Percentiles rank a stretch among this genome's conserved stretches.
phyloP scores from a whole-genome alignment of 2,113 vertebrate species.

The Mesembrinibis cayennensis region DNA sequence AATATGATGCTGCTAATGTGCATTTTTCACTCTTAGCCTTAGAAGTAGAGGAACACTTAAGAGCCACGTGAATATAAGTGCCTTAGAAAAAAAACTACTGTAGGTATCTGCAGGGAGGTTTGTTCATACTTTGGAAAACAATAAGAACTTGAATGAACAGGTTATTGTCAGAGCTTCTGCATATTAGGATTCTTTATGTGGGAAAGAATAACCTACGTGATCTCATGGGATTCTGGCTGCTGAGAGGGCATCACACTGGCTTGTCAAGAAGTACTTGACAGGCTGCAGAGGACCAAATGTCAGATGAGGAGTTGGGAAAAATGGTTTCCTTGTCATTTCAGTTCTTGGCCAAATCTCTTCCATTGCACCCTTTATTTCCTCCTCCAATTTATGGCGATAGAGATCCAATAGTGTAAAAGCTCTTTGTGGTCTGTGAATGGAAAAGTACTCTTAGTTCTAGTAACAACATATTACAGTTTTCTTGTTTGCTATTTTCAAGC shows the following conservation, averaged over 20 bases:
- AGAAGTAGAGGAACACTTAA: background rate
- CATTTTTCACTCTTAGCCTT: background rate
- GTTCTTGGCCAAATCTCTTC: background rate
- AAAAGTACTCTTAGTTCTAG: background rate
- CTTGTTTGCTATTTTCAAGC: background rate
- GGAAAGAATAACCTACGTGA: background rate
- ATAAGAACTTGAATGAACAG: background rate
- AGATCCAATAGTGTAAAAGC: conserved; percentile 5
- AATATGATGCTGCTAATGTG: background rate
- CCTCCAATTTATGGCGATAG: background rate
- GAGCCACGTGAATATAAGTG: background rate
- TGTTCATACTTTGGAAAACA: background rate
- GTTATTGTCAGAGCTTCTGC: background rate
- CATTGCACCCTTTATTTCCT: background rate
- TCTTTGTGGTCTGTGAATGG: conserved; percentile 23
- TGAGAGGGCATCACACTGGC: background rate
- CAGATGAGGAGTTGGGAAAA: background rate
- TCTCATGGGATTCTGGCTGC: background rate
- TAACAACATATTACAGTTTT: background rate
- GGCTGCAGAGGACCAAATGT: background rate
- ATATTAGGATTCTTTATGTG: background rate
- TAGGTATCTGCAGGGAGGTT: background rate
- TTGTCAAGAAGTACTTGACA: background rate
- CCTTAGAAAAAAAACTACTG: background rate
- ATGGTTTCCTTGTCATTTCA: background rate